phyloP scores from a whole-genome alignment of 2,113 vertebrate species.

The Spea bombifrons region DNA sequence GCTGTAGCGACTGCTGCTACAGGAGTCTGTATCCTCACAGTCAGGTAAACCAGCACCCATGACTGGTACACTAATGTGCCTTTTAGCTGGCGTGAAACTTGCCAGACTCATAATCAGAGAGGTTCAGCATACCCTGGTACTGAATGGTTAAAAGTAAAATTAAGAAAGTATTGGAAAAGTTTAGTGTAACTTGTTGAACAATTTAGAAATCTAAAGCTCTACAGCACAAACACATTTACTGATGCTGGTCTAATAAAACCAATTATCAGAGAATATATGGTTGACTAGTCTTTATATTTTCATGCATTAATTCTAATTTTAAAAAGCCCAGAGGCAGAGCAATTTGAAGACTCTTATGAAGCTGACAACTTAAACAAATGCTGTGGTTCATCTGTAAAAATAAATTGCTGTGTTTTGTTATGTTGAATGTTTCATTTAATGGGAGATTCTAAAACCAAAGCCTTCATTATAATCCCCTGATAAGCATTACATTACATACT shows the following conservation, averaged over 20 bases:
- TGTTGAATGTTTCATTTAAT: slow-evolving; percentile 29
- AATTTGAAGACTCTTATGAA: slow-evolving; percentile 33
- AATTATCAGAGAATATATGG: slow-evolving; percentile 39
- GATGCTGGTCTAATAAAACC: slow-evolving; percentile 28
- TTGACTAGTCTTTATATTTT: slow-evolving; percentile 45
- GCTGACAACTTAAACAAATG: slow-evolving; percentile 26
- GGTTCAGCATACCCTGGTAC: no score
- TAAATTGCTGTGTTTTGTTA: slow-evolving; percentile 35
- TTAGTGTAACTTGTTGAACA: slow-evolving; percentile 7
- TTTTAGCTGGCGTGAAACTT: background rate
- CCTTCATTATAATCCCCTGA: slow-evolving; percentile 1
- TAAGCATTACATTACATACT: background rate
- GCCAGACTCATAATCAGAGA: no score
- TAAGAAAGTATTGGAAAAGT: background rate
- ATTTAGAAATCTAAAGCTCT: background rate
- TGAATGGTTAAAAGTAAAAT: no score
- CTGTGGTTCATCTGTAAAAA: slow-evolving; percentile 28
- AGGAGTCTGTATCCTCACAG: no score
- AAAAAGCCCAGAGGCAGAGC: slow-evolving; percentile 38
- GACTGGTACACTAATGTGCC: no score
- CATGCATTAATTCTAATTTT: slow-evolving; percentile 37
- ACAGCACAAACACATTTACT: slow-evolving; percentile 10
- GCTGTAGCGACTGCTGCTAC: no score
- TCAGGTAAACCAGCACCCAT: no score
- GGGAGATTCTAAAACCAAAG: background rate